These are phyloP conservation scores for Mormyrops attenuatus DNA, from an alignment of 2,797 vertebrate species.

Conservation along the genomic window DNA sequence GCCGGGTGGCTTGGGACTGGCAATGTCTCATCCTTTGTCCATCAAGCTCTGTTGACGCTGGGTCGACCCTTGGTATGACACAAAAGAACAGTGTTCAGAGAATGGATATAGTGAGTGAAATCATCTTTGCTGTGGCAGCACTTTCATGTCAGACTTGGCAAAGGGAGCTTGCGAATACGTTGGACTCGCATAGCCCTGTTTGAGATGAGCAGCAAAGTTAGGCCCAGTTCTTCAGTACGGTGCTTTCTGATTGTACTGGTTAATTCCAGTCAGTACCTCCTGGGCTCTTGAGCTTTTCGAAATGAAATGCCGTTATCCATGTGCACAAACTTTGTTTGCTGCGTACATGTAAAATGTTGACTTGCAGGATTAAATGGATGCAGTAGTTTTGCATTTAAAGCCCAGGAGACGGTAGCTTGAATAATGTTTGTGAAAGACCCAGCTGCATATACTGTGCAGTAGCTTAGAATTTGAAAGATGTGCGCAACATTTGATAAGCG, in stretches of 20 bases:
- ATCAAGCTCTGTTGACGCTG: constrained; percentile 26
- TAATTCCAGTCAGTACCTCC: background rate
- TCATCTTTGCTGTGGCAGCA: background rate
- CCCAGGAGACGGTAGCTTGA: background rate
- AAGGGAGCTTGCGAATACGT: background rate
- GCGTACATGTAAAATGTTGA: background rate
- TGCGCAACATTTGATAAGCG: background rate
- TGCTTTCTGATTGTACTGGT: background rate
- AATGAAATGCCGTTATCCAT: background rate
- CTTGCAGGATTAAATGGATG: background rate
- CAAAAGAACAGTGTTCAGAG: constrained; percentile 8
- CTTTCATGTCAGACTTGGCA: constrained; percentile 12
- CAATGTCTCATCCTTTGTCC: constrained; percentile 52
- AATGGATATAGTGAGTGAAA: background rate
- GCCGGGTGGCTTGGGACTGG: constrained; percentile 41
- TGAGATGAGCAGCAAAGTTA: constrained; percentile 6
- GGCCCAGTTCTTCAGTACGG: background rate
- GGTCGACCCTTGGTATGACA: background rate
- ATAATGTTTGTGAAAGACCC: background rate
- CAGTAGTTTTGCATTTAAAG: background rate
- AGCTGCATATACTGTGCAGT: background rate
- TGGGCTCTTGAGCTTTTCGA: background rate
- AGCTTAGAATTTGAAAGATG: background rate
- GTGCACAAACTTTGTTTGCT: background rate
- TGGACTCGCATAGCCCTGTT: constrained; percentile 23